phyloP scores from a whole-genome alignment of 2,113 vertebrate species.

The Megaceryle maxima region DNA sequence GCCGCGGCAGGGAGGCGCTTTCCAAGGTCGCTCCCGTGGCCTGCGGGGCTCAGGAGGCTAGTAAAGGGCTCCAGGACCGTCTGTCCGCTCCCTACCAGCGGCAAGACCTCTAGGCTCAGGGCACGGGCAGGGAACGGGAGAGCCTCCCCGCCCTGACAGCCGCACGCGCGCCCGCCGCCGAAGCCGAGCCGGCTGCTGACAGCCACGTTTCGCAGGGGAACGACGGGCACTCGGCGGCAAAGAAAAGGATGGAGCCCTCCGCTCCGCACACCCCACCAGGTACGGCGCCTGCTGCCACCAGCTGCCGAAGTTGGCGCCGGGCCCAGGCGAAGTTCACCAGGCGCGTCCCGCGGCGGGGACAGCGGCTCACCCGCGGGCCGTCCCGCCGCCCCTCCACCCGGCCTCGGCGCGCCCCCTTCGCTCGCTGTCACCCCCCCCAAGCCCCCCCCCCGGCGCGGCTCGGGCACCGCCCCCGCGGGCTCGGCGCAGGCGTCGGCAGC shows the following conservation, averaged over 20 bases:
- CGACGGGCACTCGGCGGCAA: not conserved
- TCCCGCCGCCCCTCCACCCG: not conserved
- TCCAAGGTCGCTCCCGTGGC: not conserved
- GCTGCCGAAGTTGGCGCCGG: not conserved
- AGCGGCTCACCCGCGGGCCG: not conserved
- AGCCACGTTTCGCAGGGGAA: not conserved
- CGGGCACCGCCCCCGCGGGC: not conserved
- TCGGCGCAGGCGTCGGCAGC: slow-evolving; percentile 21
- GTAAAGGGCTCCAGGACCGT: not conserved
- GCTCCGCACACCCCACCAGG: not conserved
- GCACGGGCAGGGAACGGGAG: not conserved
- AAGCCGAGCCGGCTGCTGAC: not conserved
- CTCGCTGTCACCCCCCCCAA: not conserved
- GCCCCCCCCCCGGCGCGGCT: not conserved
- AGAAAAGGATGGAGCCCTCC: not conserved
- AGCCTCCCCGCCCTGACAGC: no score
- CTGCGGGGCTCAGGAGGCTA: not conserved
- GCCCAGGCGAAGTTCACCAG: not conserved
- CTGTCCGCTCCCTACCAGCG: not conserved
- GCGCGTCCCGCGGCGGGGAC: no score
- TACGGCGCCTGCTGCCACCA: not conserved
- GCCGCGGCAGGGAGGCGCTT: not conserved
- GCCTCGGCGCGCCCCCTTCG: not conserved
- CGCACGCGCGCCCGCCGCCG: no score
- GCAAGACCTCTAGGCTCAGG: not conserved